phyloP scores from a whole-genome alignment of 2,888 invertebrate species.

The Patella caerulea region DNA sequence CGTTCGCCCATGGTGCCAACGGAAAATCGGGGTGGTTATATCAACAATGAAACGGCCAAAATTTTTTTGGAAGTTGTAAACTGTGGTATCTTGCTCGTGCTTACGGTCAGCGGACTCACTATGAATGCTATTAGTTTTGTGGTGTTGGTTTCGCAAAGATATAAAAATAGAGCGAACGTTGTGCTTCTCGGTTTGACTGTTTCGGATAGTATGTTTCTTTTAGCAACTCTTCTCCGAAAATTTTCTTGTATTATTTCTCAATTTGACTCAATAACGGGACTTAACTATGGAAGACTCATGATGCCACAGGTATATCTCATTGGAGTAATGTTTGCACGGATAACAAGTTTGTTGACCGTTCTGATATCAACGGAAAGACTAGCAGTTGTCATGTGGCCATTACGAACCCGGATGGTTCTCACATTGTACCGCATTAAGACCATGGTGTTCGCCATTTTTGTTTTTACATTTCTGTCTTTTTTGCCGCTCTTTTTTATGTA shows the following conservation, averaged over 20 bases:
- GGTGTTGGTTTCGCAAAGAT: conserved; percentile 10
- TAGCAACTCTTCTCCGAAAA: conserved; percentile 11
- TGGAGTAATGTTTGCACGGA: conserved; percentile 13
- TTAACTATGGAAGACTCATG: conserved; percentile 12
- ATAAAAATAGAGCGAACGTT: conserved; percentile 13
- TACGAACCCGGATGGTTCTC: conserved; percentile 12
- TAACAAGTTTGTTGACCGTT: conserved; percentile 20
- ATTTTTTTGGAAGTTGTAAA: not conserved
- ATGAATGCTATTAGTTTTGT: conserved; percentile 15
- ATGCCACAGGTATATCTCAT: conserved; percentile 17
- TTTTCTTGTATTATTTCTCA: conserved; percentile 14
- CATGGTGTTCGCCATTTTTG: conserved; percentile 7
- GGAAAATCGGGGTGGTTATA: not conserved
- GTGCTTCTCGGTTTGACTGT: conserved; percentile 14
- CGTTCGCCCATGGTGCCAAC: no score
- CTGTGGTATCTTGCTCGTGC: conserved; percentile 14
- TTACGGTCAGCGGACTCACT: conserved; percentile 7
- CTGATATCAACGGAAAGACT: conserved; percentile 14
- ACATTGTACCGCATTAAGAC: conserved; percentile 7
- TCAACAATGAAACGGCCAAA: not conserved
- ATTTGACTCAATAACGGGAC: conserved; percentile 14
- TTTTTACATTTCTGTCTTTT: not conserved
- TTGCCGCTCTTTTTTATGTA: not conserved
- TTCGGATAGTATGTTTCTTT: conserved; percentile 18
- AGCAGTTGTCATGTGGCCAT: conserved; percentile 12